These are phyloP conservation scores for Dicerorhinus sumatrensis DNA, from an alignment of 2,113 vertebrate species.

Conservation along the genomic window DNA sequence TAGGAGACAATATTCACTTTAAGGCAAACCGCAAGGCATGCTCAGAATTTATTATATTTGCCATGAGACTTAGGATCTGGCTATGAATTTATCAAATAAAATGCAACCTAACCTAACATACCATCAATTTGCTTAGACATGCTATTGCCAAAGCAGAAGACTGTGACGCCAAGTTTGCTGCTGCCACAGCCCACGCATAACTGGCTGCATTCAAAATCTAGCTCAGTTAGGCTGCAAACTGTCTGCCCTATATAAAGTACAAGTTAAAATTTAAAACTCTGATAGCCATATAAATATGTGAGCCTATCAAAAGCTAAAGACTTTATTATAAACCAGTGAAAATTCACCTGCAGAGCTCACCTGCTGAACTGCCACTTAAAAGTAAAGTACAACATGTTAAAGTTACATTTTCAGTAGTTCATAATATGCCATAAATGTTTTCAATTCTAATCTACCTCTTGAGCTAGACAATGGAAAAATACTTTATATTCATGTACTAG, in stretches of 20 bases:
- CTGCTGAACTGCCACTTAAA: background rate
- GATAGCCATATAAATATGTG: background rate
- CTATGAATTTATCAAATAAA: background rate
- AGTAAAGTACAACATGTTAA: background rate
- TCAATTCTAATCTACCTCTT: background rate
- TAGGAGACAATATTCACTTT: background rate
- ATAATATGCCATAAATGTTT: background rate
- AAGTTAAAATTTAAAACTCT: background rate
- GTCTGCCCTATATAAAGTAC: background rate
- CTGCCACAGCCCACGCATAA: background rate
- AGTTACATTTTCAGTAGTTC: slow-evolving; percentile 6
- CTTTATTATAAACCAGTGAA: background rate
- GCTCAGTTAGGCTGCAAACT: background rate
- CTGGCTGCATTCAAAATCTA: background rate
- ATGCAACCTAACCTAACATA: background rate
- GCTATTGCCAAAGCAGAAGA: background rate
- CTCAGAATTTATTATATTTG: background rate
- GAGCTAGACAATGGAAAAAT: background rate
- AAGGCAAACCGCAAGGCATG: background rate
- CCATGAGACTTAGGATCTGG: background rate
- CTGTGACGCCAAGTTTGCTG: background rate
- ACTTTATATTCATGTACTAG: background rate
- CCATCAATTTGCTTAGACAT: background rate
- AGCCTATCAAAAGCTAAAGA: background rate
- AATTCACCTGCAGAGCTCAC: background rate